Conservation (phyloP, 2,797 vertebrate species). For the Argentina silus region DNA sequence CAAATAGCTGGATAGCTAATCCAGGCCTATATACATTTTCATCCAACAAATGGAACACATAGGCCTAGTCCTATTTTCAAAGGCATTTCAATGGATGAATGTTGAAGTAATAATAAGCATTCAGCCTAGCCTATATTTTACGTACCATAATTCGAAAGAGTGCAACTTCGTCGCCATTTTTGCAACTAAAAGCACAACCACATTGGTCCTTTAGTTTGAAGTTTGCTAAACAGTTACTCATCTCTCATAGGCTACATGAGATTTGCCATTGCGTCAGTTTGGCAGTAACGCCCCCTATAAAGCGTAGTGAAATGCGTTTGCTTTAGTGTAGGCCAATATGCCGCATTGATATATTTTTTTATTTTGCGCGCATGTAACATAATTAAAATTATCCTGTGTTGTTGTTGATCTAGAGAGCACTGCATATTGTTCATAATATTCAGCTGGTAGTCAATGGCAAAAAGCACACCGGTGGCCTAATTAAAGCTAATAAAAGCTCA, state of each 20-base stretch:
- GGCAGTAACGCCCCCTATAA: neutral
- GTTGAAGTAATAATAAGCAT: no score
- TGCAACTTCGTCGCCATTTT: no score
- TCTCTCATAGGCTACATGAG: neutral
- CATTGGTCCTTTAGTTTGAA: neutral
- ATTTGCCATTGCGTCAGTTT: neutral
- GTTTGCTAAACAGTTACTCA: neutral
- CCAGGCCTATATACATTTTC: no score
- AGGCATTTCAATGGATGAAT: no score
- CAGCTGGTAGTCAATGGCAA: neutral
- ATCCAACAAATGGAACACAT: no score
- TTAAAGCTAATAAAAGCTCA: neutral
- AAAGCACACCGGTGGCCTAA: neutral
- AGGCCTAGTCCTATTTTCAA: no score
- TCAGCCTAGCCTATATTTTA: no score
- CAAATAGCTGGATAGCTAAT: no score
- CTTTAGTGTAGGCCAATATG: neutral
- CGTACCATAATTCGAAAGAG: no score
- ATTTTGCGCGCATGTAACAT: constrained; percentile 33
- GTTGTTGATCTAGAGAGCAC: neutral
- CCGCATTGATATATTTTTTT: constrained; percentile 23
- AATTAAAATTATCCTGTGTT: constrained; percentile 1
- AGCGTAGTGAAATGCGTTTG: constrained; percentile 5
- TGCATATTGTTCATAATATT: neutral
- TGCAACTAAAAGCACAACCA: no score